Conservation (phyloP, 1,140 invertebrate genomes). For the Drosophila tristis region DNA sequence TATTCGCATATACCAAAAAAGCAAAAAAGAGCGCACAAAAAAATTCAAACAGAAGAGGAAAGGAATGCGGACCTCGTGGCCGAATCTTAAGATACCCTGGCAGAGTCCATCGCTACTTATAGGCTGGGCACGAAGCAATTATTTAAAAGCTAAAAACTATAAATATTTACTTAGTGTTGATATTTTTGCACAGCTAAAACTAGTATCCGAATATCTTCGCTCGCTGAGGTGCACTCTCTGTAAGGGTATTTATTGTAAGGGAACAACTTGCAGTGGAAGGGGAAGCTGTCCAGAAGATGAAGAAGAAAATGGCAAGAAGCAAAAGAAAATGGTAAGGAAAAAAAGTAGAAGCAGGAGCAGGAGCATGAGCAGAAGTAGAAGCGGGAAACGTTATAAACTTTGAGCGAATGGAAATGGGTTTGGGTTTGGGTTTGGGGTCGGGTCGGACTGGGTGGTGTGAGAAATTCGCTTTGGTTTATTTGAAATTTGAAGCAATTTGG, state of each 20-base stretch:
- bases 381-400: slow-evolving; percentile 51
- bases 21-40: slow-evolving; percentile 20
- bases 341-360: neutral
- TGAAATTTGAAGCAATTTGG: slow-evolving; percentile 74
- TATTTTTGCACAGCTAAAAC: no score
- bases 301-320: slow-evolving; percentile 9
- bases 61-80: neutral
- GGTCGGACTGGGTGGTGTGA: neutral
- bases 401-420: neutral
- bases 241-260: neutral
- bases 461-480: slow-evolving; percentile 54
- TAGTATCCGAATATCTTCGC: no score
- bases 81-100: no score
- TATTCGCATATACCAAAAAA: slow-evolving; percentile 64
- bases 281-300: neutral
- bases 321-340: neutral
- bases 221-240: no score
- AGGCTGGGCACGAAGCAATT: no score
- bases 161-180: neutral
- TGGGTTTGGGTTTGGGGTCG: neutral
- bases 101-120: no score
- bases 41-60: slow-evolving; percentile 16
- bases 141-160: neutral
- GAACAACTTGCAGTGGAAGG: neutral
- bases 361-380: neutral